phyloP scores from a whole-genome alignment of 2,888 invertebrate genomes.

The Apamea sordens region DNA sequence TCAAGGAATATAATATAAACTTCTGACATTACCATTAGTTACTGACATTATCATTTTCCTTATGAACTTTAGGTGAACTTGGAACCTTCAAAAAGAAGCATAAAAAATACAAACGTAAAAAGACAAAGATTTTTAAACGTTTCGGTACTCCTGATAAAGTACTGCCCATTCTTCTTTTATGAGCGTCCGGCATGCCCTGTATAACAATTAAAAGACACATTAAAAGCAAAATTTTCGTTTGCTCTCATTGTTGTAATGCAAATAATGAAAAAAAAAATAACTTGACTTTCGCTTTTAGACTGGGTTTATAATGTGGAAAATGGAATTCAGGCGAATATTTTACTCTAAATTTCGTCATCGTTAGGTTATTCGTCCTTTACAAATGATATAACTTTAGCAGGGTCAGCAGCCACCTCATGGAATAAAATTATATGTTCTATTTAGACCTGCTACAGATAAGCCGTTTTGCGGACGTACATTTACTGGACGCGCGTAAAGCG shows the following conservation, averaged over 20 bases:
- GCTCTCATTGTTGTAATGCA: slow-evolving; percentile 40
- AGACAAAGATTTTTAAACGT: slow-evolving; percentile 51
- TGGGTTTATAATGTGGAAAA: slow-evolving; percentile 15
- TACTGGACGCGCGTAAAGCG: neutral
- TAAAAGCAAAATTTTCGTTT: slow-evolving; percentile 55
- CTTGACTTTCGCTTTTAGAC: slow-evolving; percentile 29
- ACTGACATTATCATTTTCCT: neutral
- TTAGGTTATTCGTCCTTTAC: neutral
- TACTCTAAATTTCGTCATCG: neutral
- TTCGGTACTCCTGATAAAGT: slow-evolving; percentile 52
- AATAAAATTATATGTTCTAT: neutral
- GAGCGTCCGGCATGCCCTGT: slow-evolving; percentile 50
- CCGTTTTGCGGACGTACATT: neutral
- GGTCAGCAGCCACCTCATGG: neutral
- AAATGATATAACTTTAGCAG: slow-evolving; percentile 2
- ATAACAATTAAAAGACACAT: slow-evolving; percentile 61
- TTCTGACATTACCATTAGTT: neutral
- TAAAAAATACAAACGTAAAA: slow-evolving; percentile 21
- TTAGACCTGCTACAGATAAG: slow-evolving; percentile 14
- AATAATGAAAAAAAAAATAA: slow-evolving; percentile 48
- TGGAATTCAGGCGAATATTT: slow-evolving; percentile 16
- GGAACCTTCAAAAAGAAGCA: neutral
- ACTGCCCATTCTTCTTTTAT: slow-evolving; percentile 70
- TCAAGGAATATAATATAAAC: neutral
- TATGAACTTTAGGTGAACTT: neutral